Base-by-base conservation (phyloP, 2,888 invertebrate genomes). In the Timandra comae region DNA sequence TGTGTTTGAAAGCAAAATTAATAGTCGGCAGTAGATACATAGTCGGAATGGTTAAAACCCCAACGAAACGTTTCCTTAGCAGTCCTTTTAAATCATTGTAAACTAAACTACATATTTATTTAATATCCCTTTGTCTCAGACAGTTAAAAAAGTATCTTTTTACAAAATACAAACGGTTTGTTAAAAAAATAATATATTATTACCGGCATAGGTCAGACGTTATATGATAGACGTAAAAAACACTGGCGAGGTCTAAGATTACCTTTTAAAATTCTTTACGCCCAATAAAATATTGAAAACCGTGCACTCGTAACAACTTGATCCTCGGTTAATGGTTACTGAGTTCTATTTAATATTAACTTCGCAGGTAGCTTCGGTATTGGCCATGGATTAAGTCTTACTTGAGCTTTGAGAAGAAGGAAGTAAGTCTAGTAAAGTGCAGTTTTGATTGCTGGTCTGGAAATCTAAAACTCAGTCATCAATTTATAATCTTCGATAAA, bases 251-350 rank as follows among this genome's bases (percentile, higher is more conserved):
- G 29, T 38, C 38, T 44, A 45, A 36, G 40, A 40, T 46, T 40
- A 37, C 45, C 35, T 30, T 26, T 38, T 33, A 12, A 36, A 46
- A 41, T 42, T 42, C 46, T 46, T 43, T 37, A 43, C 42, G 43
- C 49, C 38, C 49, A 43, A 49, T 49, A 44, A 49, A 49, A 30
- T 35, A 32, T n/a, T 41, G 33, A 35, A 43, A 16, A 16, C 16
- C 16, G 38, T 35, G 37, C 37, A 46, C 43, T 46, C 24, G 24
- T 24, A 24, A 24, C 24, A 49, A 49, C 41, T 46, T 40, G 46
- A 40, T 35, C 38, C 37, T 29, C 27, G 22, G 37, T 31, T 40
- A 43, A 43, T 45, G 48, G 43, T 41, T 43, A 42, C 43, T 49
- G 40, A 37, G 25, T 48, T 48, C 45, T 38, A 10, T 10, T 11